Conservation (phyloP, 2,797 vertebrate species). For the Otolemur crassicaudatus region DNA sequence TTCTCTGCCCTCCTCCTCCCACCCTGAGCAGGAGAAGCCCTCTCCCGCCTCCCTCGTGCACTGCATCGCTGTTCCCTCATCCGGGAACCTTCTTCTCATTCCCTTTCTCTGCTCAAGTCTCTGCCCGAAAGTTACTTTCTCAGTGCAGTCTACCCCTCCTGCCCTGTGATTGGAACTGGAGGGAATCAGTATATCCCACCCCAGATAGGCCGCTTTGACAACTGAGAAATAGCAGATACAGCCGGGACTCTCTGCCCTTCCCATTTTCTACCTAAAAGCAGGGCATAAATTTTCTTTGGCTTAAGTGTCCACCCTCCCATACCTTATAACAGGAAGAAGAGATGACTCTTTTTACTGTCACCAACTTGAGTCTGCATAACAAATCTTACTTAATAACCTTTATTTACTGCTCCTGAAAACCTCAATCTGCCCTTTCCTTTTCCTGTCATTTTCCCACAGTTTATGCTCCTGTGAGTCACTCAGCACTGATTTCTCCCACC, state of each 20-base stretch:
- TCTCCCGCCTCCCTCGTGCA: neutral
- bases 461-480: neutral
- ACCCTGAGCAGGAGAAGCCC: neutral
- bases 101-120: neutral
- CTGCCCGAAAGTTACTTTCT: neutral
- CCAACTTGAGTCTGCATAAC: neutral
- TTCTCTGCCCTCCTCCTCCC: accelerated
- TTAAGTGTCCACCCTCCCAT: neutral
- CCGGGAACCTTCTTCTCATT: neutral
- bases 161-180: neutral
- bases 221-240: neutral
- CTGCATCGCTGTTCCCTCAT: neutral
- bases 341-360: neutral
- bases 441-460: neutral
- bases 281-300: neutral
- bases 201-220: neutral
- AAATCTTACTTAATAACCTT: neutral
- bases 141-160: neutral
- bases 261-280: neutral
- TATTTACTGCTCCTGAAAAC: no score
- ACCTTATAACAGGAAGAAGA: neutral
- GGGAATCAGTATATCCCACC: neutral
- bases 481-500: neutral
- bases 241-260: neutral
- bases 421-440: neutral